These are phyloP conservation scores for Avahi laniger DNA, from an alignment of 2,797 vertebrate genomes.

Conservation along the genomic window DNA sequence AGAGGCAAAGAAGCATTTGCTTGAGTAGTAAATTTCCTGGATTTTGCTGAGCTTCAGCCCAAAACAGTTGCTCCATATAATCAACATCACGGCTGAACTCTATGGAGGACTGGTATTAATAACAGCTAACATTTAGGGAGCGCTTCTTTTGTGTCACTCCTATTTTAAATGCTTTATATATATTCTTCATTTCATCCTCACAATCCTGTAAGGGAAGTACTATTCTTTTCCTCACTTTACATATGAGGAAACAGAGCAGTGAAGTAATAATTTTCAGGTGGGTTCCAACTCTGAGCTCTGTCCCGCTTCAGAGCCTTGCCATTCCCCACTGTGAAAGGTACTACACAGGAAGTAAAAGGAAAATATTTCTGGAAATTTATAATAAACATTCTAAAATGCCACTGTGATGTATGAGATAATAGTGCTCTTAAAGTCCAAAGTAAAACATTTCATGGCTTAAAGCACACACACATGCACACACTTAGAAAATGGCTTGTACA, in stretches of 20 bases:
- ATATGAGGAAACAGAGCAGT: background rate
- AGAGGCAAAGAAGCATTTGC: background rate
- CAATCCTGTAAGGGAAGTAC: background rate
- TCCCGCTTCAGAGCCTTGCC: background rate
- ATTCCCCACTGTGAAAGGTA: background rate
- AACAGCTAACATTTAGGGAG: background rate
- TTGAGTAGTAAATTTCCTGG: background rate
- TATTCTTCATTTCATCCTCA: background rate
- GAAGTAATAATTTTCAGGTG: background rate
- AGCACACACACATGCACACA: background rate
- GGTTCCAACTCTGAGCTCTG: background rate
- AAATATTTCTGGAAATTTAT: background rate
- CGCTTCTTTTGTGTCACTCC: background rate
- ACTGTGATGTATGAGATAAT: fast-evolving
- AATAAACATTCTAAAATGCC: background rate
- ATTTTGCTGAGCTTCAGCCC: background rate
- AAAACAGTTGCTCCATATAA: background rate
- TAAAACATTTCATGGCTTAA: background rate
- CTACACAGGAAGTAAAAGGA: background rate
- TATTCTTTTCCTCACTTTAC: background rate
- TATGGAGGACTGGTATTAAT: fast-evolving
- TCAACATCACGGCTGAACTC: background rate
- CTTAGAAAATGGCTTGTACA: background rate
- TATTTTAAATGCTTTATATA: background rate
- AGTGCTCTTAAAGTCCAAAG: background rate